These are phyloP conservation scores for Nasonovia ribisnigri DNA, from an alignment of 2,888 invertebrate genomes.

Conservation along the genomic window DNA sequence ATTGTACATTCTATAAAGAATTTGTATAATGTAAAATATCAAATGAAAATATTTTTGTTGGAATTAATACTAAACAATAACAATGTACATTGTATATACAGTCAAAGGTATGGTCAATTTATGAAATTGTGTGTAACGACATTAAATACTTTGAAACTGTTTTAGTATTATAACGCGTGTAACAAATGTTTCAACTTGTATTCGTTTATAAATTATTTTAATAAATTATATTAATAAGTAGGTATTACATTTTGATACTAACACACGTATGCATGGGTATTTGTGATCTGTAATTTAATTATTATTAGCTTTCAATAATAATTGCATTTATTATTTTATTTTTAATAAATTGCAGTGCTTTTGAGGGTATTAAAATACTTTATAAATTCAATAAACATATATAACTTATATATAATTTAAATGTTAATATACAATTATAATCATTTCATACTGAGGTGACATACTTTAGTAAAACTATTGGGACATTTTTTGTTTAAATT, in stretches of 20 bases:
- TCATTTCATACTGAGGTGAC: no score
- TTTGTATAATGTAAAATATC: background rate
- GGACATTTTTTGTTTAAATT: no score
- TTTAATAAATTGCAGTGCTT: background rate
- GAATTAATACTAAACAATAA: background rate
- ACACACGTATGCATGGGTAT: background rate
- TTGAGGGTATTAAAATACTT: no score
- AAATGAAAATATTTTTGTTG: background rate
- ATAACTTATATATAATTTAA: background rate
- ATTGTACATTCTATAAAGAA: background rate
- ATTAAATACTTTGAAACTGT: background rate
- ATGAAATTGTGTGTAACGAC: background rate
- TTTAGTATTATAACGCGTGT: background rate
- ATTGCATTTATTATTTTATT: background rate
- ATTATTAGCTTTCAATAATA: background rate
- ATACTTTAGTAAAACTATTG: no score
- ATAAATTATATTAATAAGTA: background rate
- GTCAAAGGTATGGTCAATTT: background rate
- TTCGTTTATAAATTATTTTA: background rate
- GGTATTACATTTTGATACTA: background rate
- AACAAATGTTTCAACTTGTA: background rate
- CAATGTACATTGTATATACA: background rate
- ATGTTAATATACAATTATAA: background rate
- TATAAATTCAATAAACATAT: background rate
- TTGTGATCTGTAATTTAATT: background rate